Base-by-base conservation (phyloP, 2,888 invertebrate genomes). In the Ganaspis brasiliensis region DNA sequence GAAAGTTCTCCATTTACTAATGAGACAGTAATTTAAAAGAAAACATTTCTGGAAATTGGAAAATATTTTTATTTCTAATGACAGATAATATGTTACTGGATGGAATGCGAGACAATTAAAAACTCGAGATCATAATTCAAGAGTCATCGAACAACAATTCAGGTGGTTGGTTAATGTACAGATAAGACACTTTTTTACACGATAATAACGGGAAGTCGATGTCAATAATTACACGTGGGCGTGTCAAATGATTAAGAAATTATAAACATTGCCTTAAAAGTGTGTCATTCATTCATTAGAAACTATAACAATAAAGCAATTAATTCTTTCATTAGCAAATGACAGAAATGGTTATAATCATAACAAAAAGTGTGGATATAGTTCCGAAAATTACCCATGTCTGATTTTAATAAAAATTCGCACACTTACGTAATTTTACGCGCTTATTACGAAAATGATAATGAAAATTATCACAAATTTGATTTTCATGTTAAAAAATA, bases 151-250 rank as follows among this genome's bases (percentile, higher is more conserved):
- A 19, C 14, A 31, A 35, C 19, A 63, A 63, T 14, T 9, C 19
- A 63, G 71, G 74, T 79, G 63, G 76, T 76, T 77, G 72, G 72
- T 67, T 73, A 72, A 77, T 61, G 67, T 73, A 59, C 71, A 79
- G 80, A 80, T 82, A 81, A 83, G 79, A 79, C 79, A 73, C 78
- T 74, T 75, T 76, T 77, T 52, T 67, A 8, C 21, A 59, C 67
- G 79, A 85, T 82, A 81, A 84, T 81, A 74, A 40, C 76, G 72
- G 82, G 81, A 82, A 31, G 2, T 84, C 81, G 82, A 83, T 82
- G 81, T 71, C 75, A 73, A 61, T 31, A 76, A 55, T 75, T 52
- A 76, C 56, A 72, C 57, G 63, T 70, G 76, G 71, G 75, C 74
- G 81, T 59, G 74, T 16, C 61, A 72, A 56, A 76, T 61, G 77